phyloP scores from a whole-genome alignment of 1,140 invertebrate genomes.

The Paracyclopina nana region DNA sequence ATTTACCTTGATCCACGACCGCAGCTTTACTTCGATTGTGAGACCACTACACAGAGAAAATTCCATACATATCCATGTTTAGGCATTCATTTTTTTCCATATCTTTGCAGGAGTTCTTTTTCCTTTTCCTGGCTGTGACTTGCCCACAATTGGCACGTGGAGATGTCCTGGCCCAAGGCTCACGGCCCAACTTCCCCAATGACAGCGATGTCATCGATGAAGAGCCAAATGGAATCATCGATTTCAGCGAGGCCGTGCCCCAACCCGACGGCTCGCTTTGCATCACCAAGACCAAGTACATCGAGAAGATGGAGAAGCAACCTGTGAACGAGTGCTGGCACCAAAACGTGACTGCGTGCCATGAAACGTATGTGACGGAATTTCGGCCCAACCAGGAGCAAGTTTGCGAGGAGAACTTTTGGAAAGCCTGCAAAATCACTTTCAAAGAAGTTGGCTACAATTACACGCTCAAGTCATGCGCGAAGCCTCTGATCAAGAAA shows the following conservation, averaged over 20 bases:
- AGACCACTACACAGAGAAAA: too few relatives aligned
- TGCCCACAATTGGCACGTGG: too few relatives aligned
- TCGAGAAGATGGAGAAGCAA: constrained; percentile 10
- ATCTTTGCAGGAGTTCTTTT: too few relatives aligned
- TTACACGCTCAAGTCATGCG: constrained; percentile 1
- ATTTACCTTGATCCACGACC: too few relatives aligned
- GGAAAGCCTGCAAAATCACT: constrained; percentile 14
- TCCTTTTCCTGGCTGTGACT: too few relatives aligned
- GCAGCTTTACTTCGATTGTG: too few relatives aligned
- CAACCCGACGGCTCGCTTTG: constrained; percentile 2
- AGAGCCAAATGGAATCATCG: constrained; percentile 10
- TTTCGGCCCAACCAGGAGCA: constrained; percentile 7
- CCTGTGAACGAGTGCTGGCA: constrained; percentile 9
- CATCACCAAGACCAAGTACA: constrained; percentile 1
- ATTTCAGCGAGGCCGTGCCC: not conserved
- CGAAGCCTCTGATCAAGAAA: constrained; percentile 9
- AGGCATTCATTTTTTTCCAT: too few relatives aligned
- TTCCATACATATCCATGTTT: too few relatives aligned
- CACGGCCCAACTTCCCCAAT: too few relatives aligned
- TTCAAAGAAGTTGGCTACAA: constrained; percentile 13
- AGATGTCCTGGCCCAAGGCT: too few relatives aligned
- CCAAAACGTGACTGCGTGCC: constrained; percentile 10
- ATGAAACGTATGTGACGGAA: constrained; percentile 7
- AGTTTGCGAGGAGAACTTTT: constrained; percentile 9
- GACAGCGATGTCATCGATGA: constrained; percentile 13